Evolutionary conservation across 1,140 invertebrate genomes (phyloP).

Genomic region (Nasonia giraulti): DNA sequence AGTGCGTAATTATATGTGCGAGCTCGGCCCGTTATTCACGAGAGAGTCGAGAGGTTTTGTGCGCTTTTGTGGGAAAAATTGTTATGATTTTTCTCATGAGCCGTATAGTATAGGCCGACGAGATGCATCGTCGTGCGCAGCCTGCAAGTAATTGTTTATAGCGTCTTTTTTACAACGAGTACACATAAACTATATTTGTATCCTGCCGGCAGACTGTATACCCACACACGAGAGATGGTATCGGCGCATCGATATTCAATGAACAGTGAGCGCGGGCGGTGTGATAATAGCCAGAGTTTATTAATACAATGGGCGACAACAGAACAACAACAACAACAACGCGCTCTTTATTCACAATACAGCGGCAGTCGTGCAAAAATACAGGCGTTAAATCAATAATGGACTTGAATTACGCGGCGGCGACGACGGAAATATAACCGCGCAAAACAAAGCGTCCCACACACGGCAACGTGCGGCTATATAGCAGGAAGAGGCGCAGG

Average conservation of each 20-base stretch:
- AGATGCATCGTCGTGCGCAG: background rate
- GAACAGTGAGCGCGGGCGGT: no score
- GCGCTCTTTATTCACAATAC: no score
- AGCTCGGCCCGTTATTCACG: conserved; percentile 9
- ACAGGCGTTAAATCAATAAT: background rate
- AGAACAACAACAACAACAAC: no score
- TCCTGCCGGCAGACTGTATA: no score
- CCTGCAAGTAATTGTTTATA: background rate
- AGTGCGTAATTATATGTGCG: background rate
- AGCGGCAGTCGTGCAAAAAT: background rate
- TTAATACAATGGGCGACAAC: no score
- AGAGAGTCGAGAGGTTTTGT: background rate
- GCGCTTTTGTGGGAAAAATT: conserved; percentile 27
- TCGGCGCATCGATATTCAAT: no score
- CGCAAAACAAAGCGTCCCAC: background rate
- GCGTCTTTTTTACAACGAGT: no score
- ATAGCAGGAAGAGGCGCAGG: background rate
- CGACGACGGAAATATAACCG: background rate
- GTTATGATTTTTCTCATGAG: conserved; percentile 22
- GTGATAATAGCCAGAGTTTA: no score
- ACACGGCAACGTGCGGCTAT: background rate
- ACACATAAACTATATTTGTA: no score
- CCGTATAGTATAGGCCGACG: background rate
- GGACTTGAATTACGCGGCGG: background rate
- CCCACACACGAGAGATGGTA: background rate